Percentiles rank a stretch among this genome's conserved stretches.
phyloP scores from a whole-genome alignment of 1,140 invertebrate species.

The Ridgeia piscesae region DNA sequence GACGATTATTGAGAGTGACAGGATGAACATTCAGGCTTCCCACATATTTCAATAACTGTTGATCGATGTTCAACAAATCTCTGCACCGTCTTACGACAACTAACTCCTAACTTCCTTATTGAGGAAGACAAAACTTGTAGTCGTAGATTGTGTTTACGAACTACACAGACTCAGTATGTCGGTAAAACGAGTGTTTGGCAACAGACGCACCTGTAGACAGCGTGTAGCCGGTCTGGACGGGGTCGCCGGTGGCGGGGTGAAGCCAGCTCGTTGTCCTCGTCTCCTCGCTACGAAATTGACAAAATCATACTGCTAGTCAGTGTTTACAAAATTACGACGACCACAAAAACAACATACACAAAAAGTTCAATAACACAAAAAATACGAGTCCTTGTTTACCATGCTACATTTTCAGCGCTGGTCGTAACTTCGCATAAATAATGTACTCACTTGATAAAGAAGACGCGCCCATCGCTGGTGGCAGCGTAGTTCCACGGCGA shows the following conservation, averaged over 20 bases:
- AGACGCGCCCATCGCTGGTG: constrained; percentile 49
- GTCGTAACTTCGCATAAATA: neutral
- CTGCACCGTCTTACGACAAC: too few species aligned
- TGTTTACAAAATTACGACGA: neutral
- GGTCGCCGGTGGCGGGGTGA: constrained; percentile 20
- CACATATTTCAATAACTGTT: too few species aligned
- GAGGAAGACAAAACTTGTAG: too few species aligned
- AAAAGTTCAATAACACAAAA: neutral
- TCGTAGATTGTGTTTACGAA: neutral
- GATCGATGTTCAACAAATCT: too few species aligned
- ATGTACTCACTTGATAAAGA: constrained; percentile 51
- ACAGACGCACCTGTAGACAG: neutral
- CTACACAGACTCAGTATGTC: too few species aligned
- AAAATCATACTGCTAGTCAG: neutral
- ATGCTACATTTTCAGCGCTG: neutral
- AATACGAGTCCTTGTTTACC: neutral
- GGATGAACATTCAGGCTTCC: too few species aligned
- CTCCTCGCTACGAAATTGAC: constrained; percentile 22
- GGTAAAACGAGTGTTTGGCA: neutral
- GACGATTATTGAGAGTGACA: too few species aligned
- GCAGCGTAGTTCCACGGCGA: constrained; percentile 44
- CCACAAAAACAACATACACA: neutral
- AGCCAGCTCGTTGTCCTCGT: constrained; percentile 25
- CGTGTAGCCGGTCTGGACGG: constrained; percentile 24
- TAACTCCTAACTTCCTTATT: too few species aligned